Evolutionary conservation across 2,113 vertebrate genomes (phyloP), one percentile per base, ranked within the genome.

Genomic region (Anas platyrhynchos): DNA sequence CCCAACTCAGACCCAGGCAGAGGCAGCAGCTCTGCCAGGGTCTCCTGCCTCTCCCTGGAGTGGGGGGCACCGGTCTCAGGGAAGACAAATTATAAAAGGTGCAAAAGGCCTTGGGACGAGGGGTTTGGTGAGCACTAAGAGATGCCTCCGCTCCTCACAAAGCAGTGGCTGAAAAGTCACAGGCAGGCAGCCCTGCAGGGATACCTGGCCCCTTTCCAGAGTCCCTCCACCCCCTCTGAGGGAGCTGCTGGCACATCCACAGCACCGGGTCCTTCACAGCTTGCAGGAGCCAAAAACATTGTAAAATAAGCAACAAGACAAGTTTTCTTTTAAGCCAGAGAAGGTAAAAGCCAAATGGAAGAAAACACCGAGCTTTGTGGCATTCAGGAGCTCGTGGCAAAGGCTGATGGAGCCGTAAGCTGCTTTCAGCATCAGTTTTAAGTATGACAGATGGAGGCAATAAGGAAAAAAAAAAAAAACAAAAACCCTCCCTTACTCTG

Each of bases 391-490:
- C 79, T 18, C 6, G 0, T 2, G 44, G 59, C 4, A 0, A 31
- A 61, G 46, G 83, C 74, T 31, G 66, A 13, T 20, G 84, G 52
- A 63, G 66, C 38, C 2, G 6, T 50, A 89, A 94, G 92, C 93
- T 69, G 90, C 95, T 95, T 93, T 43, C 74, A 25, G 0, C 54
- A 44, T 3, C 90, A 65, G 34, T 62, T 89, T 54, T 25, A 36
- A 77, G 79, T 72, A 21, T 23, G 72, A 80, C 92, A 91, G 92
- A 95, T 93, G 94, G 94, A 94, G 59, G 50, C 48, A 63, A 72
- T 34, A 65, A 20, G 41, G 20, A 41, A 41, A 41, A 41, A 41
- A 41, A 41, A 41, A 46, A 63, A 62, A 46, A 63, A 62, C 78
- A 56, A 58, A 2, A 5, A 3, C 6, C 23, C 22, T 38, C 67